phyloP scores from a whole-genome alignment of 2,797 vertebrate species.

The Sparidentex hasta region DNA sequence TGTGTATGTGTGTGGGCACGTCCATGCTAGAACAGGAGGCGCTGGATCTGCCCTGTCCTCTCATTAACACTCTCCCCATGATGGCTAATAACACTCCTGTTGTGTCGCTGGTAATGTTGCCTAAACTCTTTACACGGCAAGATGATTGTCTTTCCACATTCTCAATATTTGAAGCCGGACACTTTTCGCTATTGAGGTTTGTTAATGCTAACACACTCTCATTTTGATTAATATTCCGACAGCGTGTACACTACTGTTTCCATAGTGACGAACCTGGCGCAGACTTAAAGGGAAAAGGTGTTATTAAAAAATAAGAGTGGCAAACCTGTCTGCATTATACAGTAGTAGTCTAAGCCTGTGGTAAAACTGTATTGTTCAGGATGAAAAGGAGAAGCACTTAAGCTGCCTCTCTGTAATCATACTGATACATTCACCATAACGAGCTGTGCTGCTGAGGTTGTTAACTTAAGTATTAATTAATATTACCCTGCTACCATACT shows the following conservation, averaged over 20 bases:
- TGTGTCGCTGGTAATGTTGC: conserved; percentile 59
- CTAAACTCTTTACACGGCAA: conserved; percentile 30
- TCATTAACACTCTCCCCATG: conserved; percentile 79
- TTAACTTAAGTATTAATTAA: neutral
- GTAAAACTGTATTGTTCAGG: conserved; percentile 27
- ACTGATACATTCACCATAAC: conserved; percentile 1
- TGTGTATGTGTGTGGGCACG: conserved; percentile 8
- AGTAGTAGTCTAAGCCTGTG: conserved; percentile 17
- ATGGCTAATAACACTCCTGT: conserved; percentile 76
- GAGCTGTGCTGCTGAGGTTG: neutral
- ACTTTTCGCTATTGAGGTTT: conserved; percentile 11
- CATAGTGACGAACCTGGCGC: conserved; percentile 60
- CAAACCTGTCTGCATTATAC: conserved; percentile 21
- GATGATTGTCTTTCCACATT: conserved; percentile 20
- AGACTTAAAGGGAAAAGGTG: conserved; percentile 44
- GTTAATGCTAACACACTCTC: conserved; percentile 26
- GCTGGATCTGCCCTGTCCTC: conserved; percentile 60
- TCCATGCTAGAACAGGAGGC: conserved; percentile 48
- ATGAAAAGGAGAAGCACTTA: conserved; percentile 19
- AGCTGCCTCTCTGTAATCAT: neutral
- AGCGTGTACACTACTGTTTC: conserved; percentile 58
- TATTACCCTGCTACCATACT: neutral
- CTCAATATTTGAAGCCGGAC: conserved; percentile 29
- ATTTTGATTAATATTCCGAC: conserved; percentile 64
- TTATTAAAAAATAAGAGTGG: conserved; percentile 15